Conservation (phyloP, 2,888 invertebrate species). For the Cenopis cana region DNA sequence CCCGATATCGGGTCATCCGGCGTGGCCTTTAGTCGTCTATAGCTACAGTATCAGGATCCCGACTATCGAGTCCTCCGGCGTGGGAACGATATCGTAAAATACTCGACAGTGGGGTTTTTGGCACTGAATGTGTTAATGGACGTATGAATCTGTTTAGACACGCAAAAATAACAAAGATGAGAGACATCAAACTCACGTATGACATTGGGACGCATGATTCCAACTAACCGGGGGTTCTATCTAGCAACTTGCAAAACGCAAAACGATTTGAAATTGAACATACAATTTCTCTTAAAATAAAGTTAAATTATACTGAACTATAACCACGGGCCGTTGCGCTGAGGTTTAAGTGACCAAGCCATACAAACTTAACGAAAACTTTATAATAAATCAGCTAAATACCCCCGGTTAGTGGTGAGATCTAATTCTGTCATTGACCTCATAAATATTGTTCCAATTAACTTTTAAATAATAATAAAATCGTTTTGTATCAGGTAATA, state of each 20-base stretch:
- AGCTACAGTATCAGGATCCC: too few relatives aligned
- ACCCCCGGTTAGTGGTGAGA: slow-evolving; percentile 1
- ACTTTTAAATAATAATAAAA: slow-evolving; percentile 27
- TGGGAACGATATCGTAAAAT: too few relatives aligned
- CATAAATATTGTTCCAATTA: background rate
- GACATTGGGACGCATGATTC: background rate
- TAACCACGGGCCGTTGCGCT: too few relatives aligned
- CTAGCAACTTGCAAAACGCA: background rate
- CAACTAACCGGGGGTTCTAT: background rate
- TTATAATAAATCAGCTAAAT: background rate
- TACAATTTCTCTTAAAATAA: too few relatives aligned
- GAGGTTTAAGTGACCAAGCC: too few relatives aligned
- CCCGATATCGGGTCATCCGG: too few relatives aligned
- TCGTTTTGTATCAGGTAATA: slow-evolving; percentile 29
- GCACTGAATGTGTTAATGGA: too few relatives aligned
- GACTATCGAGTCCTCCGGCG: too few relatives aligned
- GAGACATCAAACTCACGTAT: background rate
- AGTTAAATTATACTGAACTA: too few relatives aligned
- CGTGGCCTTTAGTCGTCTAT: too few relatives aligned
- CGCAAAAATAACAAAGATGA: background rate
- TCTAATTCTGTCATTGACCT: slow-evolving; percentile 14
- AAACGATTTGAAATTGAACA: background rate
- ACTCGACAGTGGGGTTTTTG: too few relatives aligned
- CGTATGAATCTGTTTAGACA: background rate
- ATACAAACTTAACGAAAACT: too few relatives aligned